A percentile compares a stretch with the other conserved stretches of the same genome.
Evolutionary conservation across 92 coral and sea anemone species (phyloP).

Genomic region (Zoanthus sociatus): DNA sequence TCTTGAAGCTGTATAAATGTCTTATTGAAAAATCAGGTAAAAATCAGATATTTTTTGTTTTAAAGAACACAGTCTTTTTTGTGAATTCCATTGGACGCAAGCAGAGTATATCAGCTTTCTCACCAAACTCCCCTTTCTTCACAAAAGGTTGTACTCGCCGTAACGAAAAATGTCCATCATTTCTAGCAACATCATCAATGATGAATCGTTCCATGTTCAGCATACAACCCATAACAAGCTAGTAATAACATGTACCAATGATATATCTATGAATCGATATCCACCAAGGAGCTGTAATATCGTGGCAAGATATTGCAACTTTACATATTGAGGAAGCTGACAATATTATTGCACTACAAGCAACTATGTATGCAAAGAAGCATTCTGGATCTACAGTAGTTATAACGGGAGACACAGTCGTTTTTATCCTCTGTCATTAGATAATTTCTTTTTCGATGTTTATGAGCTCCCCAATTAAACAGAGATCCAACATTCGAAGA

Average conservation of each 20-base stretch:
- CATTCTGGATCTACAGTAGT: conserved; percentile 54
- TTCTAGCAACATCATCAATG: conserved; percentile 55
- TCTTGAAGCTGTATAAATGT: no score
- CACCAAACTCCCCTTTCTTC: conserved; percentile 69
- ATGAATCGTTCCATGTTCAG: conserved; percentile 49
- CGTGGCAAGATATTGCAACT: conserved; percentile 70
- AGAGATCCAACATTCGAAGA: conserved; percentile 35
- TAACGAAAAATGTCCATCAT: conserved; percentile 59
- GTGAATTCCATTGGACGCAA: no score
- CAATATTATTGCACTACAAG: conserved; percentile 70
- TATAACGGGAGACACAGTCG: conserved; percentile 78
- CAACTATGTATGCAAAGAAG: conserved; percentile 68
- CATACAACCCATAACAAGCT: conserved; percentile 30
- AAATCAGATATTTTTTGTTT: no score
- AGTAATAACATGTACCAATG: conserved; percentile 42
- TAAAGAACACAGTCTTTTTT: no score
- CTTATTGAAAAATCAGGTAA: no score
- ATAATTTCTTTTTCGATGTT: no score
- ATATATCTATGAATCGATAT: conserved; percentile 63
- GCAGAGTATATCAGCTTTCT: conserved; percentile 66
- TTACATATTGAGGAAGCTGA: conserved; percentile 77
- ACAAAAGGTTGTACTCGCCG: conserved; percentile 70
- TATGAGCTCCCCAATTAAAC: conserved; percentile 59
- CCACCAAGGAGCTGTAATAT: conserved; percentile 60
- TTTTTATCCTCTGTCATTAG: conserved; percentile 46